Evolutionary conservation across 2,888 invertebrate species (phyloP).

Genomic region (Ceratothoa steindachneri): DNA sequence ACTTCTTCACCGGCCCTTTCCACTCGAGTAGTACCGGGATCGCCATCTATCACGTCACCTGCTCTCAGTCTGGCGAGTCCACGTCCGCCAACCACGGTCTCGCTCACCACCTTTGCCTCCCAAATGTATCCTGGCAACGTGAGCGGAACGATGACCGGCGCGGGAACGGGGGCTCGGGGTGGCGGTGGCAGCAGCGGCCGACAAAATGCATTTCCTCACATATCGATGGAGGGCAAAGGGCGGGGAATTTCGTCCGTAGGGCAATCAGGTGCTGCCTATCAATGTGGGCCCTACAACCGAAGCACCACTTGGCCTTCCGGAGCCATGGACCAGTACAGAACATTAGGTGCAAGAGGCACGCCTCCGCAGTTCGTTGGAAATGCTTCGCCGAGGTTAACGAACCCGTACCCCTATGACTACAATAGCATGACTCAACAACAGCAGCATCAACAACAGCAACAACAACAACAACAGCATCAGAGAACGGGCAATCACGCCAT

Average conservation of each 20-base stretch:
- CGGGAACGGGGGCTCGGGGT: no score
- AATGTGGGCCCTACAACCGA: background rate
- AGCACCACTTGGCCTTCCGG: constrained; percentile 21
- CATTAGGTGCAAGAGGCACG: constrained; percentile 36
- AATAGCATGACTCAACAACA: constrained; percentile 16
- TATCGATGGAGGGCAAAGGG: background rate
- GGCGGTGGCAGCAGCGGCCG: constrained; percentile 17
- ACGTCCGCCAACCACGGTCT: constrained; percentile 17
- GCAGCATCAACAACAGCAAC: constrained; percentile 58
- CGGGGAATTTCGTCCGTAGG: constrained; percentile 8
- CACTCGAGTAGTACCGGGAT: constrained; percentile 24
- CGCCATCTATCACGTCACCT: constrained; percentile 24
- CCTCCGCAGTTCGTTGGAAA: constrained; percentile 39
- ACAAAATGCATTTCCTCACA: background rate
- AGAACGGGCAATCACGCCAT: constrained; percentile 63
- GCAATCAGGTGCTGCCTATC: constrained; percentile 10
- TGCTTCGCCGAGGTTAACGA: constrained; percentile 19
- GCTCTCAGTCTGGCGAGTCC: constrained; percentile 9
- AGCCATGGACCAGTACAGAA: constrained; percentile 33
- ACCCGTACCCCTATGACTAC: constrained; percentile 39
- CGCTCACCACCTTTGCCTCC: constrained; percentile 26
- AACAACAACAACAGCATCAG: constrained; percentile 58
- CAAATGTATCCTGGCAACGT: background rate
- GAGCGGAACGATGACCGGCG: background rate
- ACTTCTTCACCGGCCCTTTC: constrained; percentile 40